Percentiles rank a stretch among this genome's conserved stretches.
Conservation (phyloP, 2,888 invertebrate species). For the Acleris emargana region DNA sequence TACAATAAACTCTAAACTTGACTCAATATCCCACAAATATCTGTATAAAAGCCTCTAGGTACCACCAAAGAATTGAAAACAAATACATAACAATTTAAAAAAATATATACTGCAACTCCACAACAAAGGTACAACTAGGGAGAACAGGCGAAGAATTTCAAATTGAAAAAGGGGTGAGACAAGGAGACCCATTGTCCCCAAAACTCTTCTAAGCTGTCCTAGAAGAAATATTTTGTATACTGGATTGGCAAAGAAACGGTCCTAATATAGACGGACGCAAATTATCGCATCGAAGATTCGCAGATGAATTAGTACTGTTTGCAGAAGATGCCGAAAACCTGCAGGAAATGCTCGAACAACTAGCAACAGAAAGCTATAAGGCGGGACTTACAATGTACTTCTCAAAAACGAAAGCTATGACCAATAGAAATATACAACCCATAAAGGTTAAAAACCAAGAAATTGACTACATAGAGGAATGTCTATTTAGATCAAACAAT, state of each 20-base stretch:
- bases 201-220: slow-evolving; percentile 38
- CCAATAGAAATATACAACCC: too few species aligned
- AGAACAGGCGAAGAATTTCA: too few species aligned
- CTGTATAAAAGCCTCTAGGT: slow-evolving; percentile 41
- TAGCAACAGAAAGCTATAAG: too few species aligned
- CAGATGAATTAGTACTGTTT: too few species aligned
- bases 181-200: slow-evolving; percentile 41
- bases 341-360: too few species aligned
- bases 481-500: too few species aligned
- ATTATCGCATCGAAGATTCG: too few species aligned
- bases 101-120: slow-evolving; percentile 40
- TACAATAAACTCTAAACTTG: slow-evolving; percentile 44
- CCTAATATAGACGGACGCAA: not conserved
- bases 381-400: too few species aligned
- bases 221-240: not conserved
- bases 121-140: slow-evolving; percentile 28
- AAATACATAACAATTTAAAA: slow-evolving; percentile 41
- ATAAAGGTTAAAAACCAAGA: too few species aligned
- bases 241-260: not conserved
- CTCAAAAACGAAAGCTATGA: too few species aligned
- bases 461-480: too few species aligned
- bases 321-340: too few species aligned
- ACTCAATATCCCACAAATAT: slow-evolving; percentile 36
- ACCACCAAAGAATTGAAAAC: slow-evolving; percentile 37
- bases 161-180: slow-evolving; percentile 18